Conservation (phyloP, 2,113 vertebrate genomes). For the Chloropsis hardwickii region DNA sequence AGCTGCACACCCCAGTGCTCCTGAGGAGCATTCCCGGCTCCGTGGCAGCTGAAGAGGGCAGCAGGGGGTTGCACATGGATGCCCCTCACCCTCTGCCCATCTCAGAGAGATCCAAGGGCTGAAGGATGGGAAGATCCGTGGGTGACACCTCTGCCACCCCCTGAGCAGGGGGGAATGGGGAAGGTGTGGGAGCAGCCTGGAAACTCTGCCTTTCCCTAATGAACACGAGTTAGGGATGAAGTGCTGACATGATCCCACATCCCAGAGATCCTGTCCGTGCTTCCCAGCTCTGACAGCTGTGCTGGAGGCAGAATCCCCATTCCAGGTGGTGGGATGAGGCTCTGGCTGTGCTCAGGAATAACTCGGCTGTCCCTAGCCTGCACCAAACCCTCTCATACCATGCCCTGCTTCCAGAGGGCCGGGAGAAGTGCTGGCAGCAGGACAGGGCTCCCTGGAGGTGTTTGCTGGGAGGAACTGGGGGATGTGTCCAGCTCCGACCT, state of each 20-base stretch:
- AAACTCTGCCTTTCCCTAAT: neutral
- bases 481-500: neutral
- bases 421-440: neutral
- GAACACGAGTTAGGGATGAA: too few species aligned
- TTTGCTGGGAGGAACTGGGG: neutral
- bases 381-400: neutral
- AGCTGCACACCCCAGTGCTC: fast-evolving
- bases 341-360: neutral
- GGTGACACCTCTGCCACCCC: neutral
- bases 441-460: neutral
- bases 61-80: fast-evolving
- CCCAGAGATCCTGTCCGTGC: neutral
- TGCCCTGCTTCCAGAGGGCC: neutral
- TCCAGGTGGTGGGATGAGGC: neutral
- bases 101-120: neutral
- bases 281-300: neutral
- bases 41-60: neutral
- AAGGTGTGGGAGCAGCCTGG: neutral
- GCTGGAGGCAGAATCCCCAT: neutral
- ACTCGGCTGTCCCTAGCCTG: neutral
- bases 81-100: neutral
- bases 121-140: neutral
- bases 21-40: neutral
- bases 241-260: fast-evolving
- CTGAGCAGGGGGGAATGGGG: neutral